phyloP scores from a whole-genome alignment of 2,113 vertebrate genomes.

The Mixornis gularis region DNA sequence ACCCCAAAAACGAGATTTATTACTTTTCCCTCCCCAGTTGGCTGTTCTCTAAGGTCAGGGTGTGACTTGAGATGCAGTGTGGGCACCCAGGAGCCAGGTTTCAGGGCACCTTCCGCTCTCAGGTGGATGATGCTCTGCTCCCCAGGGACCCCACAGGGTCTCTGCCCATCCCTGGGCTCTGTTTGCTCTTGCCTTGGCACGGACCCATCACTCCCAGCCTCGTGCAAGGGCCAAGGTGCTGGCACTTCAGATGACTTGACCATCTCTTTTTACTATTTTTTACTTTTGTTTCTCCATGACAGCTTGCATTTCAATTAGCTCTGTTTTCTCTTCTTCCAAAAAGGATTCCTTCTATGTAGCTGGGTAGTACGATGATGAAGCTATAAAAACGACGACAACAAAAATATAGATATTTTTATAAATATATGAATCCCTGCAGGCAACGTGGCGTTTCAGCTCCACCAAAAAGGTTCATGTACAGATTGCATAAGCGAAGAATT shows the following conservation, averaged over 20 bases:
- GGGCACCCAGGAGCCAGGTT: not conserved
- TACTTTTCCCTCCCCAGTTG: rapidly evolving
- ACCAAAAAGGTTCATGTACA: constrained; percentile 67
- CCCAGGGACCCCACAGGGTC: not conserved
- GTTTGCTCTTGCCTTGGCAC: not conserved
- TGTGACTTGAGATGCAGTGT: not conserved
- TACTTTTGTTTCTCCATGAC: not conserved
- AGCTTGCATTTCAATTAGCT: not conserved
- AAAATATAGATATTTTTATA: constrained; percentile 65
- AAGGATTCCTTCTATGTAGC: constrained; percentile 32
- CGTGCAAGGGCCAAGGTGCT: not conserved
- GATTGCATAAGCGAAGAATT: constrained; percentile 62
- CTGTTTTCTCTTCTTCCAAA: not conserved
- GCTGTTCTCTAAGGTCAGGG: not conserved
- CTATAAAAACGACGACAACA: constrained; percentile 74
- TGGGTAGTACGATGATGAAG: constrained; percentile 44
- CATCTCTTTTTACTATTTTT: not conserved
- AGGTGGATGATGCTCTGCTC: not conserved
- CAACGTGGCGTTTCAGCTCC: constrained; percentile 60
- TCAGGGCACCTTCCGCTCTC: not conserved
- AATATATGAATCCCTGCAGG: constrained; percentile 65
- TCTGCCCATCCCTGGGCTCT: not conserved
- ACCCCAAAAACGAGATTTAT: not conserved
- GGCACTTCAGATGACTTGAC: not conserved
- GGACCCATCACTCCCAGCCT: not conserved